These are phyloP conservation scores for Acrobasis suavella DNA, from an alignment of 2,888 invertebrate genomes.

Conservation along the genomic window DNA sequence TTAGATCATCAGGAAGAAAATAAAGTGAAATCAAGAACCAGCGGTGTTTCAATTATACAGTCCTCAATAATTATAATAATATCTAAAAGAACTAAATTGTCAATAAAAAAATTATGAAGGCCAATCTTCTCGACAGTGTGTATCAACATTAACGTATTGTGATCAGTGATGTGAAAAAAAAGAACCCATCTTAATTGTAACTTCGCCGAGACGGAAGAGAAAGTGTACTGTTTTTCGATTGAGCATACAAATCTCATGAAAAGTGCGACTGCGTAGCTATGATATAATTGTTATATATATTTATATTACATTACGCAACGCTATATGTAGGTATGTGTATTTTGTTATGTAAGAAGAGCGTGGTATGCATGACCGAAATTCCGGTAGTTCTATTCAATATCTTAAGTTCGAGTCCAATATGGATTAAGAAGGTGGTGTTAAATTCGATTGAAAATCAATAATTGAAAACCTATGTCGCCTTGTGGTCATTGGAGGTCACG, in stretches of 20 bases:
- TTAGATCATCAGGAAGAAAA: too few relatives aligned
- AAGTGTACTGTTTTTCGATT: slow-evolving; percentile 7
- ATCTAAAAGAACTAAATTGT: too few relatives aligned
- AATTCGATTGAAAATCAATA: too few relatives aligned
- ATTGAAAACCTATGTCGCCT: too few relatives aligned
- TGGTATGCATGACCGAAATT: neutral
- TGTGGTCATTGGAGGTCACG: too few relatives aligned
- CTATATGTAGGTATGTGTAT: neutral
- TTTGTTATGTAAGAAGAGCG: neutral
- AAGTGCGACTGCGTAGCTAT: slow-evolving; percentile 3
- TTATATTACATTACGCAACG: neutral
- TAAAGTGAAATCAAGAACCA: too few relatives aligned
- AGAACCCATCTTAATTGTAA: neutral
- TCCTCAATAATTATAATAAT: too few relatives aligned
- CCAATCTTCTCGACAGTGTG: neutral
- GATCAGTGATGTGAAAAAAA: neutral
- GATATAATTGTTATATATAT: slow-evolving; percentile 4
- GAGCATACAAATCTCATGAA: neutral
- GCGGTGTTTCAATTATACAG: too few relatives aligned
- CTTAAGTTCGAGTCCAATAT: too few relatives aligned
- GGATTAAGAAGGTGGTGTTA: too few relatives aligned
- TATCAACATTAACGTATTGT: neutral
- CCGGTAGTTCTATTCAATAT: neutral
- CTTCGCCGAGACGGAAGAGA: slow-evolving; percentile 4
- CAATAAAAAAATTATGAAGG: neutral